Evolutionary conservation across 2,113 vertebrate genomes (phyloP).

Genomic region (Motacilla tschutschensis): DNA sequence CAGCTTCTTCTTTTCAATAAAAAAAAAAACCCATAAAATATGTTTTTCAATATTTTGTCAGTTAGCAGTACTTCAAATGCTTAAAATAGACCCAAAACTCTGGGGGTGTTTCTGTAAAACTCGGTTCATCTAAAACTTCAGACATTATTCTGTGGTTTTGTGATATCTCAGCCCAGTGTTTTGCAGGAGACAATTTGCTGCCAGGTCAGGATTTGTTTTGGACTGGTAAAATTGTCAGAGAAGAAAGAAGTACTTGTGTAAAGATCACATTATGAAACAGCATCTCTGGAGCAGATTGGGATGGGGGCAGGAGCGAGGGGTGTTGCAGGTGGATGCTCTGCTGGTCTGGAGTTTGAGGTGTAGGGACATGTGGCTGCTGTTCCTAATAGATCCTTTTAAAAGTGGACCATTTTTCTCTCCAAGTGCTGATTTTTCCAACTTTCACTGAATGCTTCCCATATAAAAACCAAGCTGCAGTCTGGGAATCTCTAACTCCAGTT

Average conservation of each 20-base stretch:
- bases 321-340: neutral
- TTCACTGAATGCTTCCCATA: neutral
- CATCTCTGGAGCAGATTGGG: neutral
- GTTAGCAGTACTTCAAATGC: neutral
- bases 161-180: neutral
- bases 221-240: neutral
- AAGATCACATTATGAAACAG: neutral
- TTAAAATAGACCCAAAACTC: neutral
- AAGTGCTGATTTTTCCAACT: neutral
- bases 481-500: neutral
- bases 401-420: neutral
- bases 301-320: fast-evolving
- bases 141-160: neutral
- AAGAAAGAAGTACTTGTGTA: neutral
- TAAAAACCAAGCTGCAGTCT: neutral
- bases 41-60: neutral
- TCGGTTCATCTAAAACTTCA: neutral
- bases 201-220: neutral
- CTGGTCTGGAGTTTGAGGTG: neutral
- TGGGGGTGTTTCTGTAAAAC: neutral
- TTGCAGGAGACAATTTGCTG: neutral
- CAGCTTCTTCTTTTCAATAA: neutral
- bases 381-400: neutral
- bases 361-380: neutral
- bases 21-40: neutral